Evolutionary conservation across 1,140 invertebrate genomes (phyloP).

Genomic region (Halyomorpha halys): DNA sequence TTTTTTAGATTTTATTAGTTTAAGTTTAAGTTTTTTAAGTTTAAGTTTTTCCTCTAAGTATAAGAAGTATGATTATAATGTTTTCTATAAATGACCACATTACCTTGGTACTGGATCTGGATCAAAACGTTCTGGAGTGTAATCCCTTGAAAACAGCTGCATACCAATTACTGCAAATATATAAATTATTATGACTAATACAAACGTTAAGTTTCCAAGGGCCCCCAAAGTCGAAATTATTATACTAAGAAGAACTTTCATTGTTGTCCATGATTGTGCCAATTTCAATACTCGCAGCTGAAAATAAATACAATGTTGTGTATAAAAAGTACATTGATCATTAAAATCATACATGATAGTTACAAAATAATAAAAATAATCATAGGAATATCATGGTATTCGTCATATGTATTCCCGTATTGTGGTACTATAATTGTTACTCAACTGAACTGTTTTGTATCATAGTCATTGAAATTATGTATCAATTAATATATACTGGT

Average conservation of each 20-base stretch:
- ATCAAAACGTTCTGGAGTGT: conserved; percentile 37
- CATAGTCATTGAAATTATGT: no score
- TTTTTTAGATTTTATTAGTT: no score
- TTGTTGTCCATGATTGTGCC: conserved; percentile 96
- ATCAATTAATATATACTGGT: no score
- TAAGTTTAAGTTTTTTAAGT: not conserved
- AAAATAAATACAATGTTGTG: conserved; percentile 36
- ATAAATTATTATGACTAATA: conserved; percentile 96
- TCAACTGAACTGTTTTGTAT: no score
- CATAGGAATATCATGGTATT: no score
- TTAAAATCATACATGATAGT: no score
- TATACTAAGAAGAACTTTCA: conserved; percentile 96
- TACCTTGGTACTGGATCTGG: conserved; percentile 12
- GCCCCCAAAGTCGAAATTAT: conserved; percentile 96
- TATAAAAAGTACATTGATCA: not conserved
- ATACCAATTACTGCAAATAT: conserved; percentile 98
- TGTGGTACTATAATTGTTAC: no score
- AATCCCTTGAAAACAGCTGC: conserved; percentile 92
- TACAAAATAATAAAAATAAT: no score
- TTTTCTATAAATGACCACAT: not conserved
- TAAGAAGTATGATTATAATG: not conserved
- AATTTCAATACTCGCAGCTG: conserved; percentile 98
- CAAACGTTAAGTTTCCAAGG: conserved; percentile 93
- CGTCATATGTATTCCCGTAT: no score
- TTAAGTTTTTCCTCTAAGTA: not conserved